A percentile compares a stretch with the other conserved stretches of the same genome.
phyloP scores from a whole-genome alignment of 2,797 vertebrate species.

The Tenualosa thibaudeaui region DNA sequence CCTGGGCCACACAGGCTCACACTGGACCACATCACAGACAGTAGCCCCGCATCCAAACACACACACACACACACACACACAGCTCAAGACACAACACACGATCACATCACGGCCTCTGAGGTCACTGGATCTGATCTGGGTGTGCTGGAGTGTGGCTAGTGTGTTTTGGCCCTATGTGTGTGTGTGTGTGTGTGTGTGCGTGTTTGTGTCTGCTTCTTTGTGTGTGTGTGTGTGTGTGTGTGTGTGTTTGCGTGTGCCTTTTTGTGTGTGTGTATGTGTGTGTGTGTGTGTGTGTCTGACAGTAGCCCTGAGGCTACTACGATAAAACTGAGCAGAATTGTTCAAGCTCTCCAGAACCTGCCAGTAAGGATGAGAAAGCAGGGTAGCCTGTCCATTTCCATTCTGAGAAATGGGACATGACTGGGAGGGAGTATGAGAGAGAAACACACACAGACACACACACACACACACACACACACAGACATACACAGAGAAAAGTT shows the following conservation, averaged over 20 bases:
- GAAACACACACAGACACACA: neutral
- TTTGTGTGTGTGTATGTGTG: neutral
- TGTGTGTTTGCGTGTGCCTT: neutral
- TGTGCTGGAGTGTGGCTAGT: neutral
- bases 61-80: constrained; percentile 9
- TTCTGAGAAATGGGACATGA: neutral
- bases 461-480: too few species aligned
- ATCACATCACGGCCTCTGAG: neutral
- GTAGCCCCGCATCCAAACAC: neutral
- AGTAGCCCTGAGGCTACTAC: constrained; percentile 1
- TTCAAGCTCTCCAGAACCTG: neutral
- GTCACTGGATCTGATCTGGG: neutral
- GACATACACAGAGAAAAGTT: neutral
- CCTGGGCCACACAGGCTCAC: neutral
- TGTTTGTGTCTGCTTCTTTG: neutral
- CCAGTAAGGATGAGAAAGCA: constrained; percentile 21
- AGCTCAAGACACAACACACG: neutral
- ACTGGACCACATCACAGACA: neutral
- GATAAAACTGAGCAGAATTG: neutral
- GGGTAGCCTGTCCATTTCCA: constrained; percentile 9
- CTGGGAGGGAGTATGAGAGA: neutral
- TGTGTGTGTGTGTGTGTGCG: neutral
- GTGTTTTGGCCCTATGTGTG: neutral
- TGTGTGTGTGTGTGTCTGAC: neutral
- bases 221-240: neutral